Conservation (phyloP, 2,113 vertebrate species). For the Prunella fulvescens region DNA sequence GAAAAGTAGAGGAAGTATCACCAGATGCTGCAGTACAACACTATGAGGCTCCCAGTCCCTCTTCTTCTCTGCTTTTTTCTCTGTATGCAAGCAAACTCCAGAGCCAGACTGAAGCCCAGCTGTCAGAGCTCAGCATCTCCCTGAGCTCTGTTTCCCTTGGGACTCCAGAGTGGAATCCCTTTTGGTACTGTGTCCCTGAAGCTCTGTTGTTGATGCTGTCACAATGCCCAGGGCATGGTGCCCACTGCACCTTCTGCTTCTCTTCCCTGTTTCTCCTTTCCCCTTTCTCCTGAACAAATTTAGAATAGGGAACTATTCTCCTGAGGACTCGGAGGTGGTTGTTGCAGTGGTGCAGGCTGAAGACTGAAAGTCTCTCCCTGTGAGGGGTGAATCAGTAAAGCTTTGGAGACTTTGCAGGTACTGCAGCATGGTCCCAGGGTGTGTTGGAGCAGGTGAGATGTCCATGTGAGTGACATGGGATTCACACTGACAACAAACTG, state of each 20-base stretch:
- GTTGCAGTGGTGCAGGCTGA: neutral
- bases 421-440: neutral
- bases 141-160: neutral
- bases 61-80: neutral
- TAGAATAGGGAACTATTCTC: neutral
- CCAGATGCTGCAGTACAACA: neutral
- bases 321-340: neutral
- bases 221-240: fast-evolving
- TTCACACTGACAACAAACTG: neutral
- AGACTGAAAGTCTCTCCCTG: neutral
- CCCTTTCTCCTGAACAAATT: neutral
- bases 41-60: neutral
- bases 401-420: neutral
- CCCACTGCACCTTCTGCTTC: neutral
- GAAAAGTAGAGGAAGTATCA: neutral
- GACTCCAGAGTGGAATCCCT: neutral
- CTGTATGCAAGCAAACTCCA: neutral
- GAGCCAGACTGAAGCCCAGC: neutral
- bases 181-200: neutral
- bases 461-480: neutral
- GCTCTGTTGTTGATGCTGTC: neutral
- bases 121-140: neutral
- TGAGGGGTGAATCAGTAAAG: neutral
- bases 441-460: neutral
- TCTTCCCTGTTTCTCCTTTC: neutral